Percentiles rank a stretch among this genome's conserved stretches.
These are phyloP conservation scores for Masticophis lateralis DNA, from an alignment of 2,797 vertebrate species.

Conservation along the genomic window DNA sequence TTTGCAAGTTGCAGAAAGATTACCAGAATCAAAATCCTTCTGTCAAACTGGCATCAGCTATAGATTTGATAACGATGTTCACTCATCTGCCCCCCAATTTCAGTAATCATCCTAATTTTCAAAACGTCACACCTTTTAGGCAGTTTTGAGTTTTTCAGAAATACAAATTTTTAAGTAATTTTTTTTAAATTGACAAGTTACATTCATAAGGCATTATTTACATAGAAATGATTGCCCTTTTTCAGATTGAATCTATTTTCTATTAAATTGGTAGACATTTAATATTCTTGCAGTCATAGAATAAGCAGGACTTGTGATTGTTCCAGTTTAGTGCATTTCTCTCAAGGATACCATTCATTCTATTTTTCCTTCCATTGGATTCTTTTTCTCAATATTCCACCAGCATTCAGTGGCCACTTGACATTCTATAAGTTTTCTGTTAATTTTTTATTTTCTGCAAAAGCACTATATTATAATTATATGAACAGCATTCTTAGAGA, in stretches of 20 bases:
- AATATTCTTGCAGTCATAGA: not conserved
- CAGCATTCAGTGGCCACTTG: not conserved
- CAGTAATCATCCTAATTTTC: not conserved
- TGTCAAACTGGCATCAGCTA: not conserved
- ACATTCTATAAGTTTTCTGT: not conserved
- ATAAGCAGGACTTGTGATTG: not conserved
- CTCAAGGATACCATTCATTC: not conserved
- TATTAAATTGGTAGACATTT: not conserved
- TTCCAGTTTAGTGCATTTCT: not conserved
- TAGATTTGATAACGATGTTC: not conserved
- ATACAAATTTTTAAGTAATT: not conserved
- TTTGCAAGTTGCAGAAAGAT: not conserved
- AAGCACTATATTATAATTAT: not conserved
- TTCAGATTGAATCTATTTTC: not conserved
- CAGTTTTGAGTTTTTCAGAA: not conserved
- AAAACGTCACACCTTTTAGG: not conserved
- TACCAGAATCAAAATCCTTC: not conserved
- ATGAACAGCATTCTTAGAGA: not conserved
- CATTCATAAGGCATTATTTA: not conserved
- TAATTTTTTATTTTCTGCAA: not conserved
- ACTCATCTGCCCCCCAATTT: not conserved
- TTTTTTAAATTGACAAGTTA: not conserved
- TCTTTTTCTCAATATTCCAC: not conserved
- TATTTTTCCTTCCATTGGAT: not conserved
- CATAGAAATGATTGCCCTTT: not conserved